These are phyloP conservation scores for Pseudobourletiella spinata DNA, from an alignment of 1,140 invertebrate genomes.

Conservation along the genomic window DNA sequence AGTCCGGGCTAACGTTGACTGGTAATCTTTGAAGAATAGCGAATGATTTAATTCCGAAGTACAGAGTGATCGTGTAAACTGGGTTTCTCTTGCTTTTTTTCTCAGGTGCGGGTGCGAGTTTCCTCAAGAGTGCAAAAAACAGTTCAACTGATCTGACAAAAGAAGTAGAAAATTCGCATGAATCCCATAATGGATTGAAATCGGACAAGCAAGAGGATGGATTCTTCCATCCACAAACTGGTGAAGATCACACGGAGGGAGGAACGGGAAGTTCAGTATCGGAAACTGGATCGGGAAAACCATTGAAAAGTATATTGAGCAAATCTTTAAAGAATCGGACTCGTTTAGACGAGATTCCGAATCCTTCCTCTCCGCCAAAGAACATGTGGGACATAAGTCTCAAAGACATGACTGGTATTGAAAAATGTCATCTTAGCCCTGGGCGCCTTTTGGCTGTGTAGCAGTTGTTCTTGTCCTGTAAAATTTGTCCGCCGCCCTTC, in stretches of 20 bases:
- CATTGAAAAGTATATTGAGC: slow-evolving; percentile 21
- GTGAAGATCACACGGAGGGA: not conserved
- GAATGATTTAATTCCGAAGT: no score
- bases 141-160: not conserved
- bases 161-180: not conserved
- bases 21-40: slow-evolving; percentile 3
- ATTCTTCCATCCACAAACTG: not conserved
- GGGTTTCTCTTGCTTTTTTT: no score
- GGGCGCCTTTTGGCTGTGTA: no score
- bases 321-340: slow-evolving; percentile 12
- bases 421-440: no score
- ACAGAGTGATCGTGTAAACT: no score
- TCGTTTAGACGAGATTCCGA: slow-evolving; percentile 2
- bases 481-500: no score
- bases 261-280: not conserved
- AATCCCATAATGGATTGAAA: not conserved
- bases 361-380: not conserved
- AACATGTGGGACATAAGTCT: slow-evolving; percentile 4
- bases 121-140: slow-evolving; percentile 12
- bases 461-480: no score
- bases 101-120: slow-evolving; percentile 11
- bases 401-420: slow-evolving; percentile 1
- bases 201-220: not conserved
- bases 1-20: slow-evolving; percentile 6
- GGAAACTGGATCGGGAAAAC: slow-evolving; percentile 3